Conservation (phyloP, 1,140 invertebrate species). For the Lepidostoma basale region DNA sequence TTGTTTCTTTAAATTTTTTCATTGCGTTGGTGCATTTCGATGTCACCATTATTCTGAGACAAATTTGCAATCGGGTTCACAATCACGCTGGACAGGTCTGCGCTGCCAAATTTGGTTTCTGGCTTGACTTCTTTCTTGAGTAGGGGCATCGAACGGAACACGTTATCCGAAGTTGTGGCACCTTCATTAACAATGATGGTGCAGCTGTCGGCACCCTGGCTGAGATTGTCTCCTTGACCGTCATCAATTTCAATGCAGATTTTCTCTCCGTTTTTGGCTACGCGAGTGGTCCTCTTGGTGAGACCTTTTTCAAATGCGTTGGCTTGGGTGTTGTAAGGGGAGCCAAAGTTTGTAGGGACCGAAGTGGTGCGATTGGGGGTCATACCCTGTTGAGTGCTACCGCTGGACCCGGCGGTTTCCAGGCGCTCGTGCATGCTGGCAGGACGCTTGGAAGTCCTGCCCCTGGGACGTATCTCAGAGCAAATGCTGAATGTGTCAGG, state of each 20-base stretch:
- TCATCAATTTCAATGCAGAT: neutral
- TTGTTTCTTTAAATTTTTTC: too few species aligned
- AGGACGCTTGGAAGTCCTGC: neutral
- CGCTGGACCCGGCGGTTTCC: neutral
- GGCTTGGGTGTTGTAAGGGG: neutral
- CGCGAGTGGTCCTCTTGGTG: neutral
- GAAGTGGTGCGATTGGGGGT: neutral
- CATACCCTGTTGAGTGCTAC: neutral
- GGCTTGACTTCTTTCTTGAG: neutral
- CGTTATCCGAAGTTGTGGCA: neutral
- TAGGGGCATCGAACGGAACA: neutral
- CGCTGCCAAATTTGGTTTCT: neutral
- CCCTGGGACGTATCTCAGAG: neutral
- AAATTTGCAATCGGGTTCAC: too few species aligned
- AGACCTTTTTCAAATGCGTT: neutral
- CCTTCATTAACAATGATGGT: neutral
- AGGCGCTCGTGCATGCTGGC: constrained; percentile 5
- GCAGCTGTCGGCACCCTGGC: neutral
- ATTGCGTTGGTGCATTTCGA: too few species aligned
- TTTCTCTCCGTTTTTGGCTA: neutral
- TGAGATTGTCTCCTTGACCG: neutral
- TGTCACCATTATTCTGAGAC: too few species aligned
- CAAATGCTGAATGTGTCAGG: constrained; percentile 2
- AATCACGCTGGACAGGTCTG: neutral
- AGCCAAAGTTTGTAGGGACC: neutral